A percentile compares a stretch with the other conserved stretches of the same genome.
Conservation (phyloP, 2,113 vertebrate species). For the Climacteris rufus region DNA sequence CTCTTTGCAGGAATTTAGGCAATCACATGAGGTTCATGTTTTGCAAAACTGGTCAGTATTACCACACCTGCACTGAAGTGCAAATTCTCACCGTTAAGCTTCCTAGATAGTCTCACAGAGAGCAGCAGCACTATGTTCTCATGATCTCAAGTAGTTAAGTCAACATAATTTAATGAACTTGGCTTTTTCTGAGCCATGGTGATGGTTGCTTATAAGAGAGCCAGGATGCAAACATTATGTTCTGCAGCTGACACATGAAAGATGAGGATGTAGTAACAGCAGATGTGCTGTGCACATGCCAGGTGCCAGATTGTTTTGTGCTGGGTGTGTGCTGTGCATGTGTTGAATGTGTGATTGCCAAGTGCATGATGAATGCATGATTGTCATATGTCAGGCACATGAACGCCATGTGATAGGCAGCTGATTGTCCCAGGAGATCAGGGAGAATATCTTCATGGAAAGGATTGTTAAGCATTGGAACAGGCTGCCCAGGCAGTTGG, state of each 20-base stretch:
- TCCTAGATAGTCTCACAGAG: background rate
- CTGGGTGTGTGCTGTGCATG: background rate
- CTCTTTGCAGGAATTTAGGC: background rate
- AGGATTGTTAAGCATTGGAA: background rate
- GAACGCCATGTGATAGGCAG: fast-evolving
- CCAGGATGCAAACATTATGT: background rate
- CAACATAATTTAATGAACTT: background rate
- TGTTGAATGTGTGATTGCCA: too few species aligned
- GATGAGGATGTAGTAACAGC: fast-evolving
- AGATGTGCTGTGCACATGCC: fast-evolving
- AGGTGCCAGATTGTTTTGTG: background rate
- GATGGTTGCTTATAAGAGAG: background rate
- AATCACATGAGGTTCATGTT: background rate
- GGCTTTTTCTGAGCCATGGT: background rate
- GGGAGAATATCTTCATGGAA: background rate
- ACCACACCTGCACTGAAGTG: background rate
- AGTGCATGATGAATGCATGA: fast-evolving
- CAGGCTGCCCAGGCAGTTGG: background rate
- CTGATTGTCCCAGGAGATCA: background rate
- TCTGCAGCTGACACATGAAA: fast-evolving
- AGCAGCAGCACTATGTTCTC: background rate
- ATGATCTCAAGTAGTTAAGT: background rate
- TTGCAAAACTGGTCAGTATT: background rate
- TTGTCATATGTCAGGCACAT: fast-evolving
- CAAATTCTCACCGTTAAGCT: background rate